These are phyloP conservation scores for Penaeus chinensis DNA, from an alignment of 1,140 invertebrate species.

Conservation along the genomic window DNA sequence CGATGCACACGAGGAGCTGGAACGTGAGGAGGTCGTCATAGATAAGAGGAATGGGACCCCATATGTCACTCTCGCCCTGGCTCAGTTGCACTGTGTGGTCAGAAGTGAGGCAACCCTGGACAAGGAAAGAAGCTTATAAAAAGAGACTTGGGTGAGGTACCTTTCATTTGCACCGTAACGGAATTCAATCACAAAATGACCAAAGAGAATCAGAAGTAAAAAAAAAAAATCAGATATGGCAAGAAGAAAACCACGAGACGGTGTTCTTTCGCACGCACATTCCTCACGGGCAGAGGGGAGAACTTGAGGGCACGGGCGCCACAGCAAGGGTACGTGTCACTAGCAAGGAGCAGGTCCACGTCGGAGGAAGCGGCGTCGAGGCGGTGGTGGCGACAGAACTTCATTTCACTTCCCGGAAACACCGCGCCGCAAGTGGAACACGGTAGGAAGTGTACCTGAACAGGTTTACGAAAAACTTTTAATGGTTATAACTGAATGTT, in stretches of 20 bases:
- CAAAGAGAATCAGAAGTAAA: background rate
- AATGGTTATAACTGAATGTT: no score
- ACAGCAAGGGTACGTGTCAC: slow-evolving; percentile 83
- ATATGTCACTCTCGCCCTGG: slow-evolving; percentile 45
- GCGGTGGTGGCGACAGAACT: slow-evolving; percentile 84
- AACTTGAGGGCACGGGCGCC: slow-evolving; percentile 84
- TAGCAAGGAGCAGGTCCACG: slow-evolving; percentile 69
- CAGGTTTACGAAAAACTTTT: background rate
- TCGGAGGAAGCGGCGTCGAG: slow-evolving; percentile 70
- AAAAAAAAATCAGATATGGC: background rate
- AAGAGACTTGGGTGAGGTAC: background rate
- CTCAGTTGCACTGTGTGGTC: slow-evolving; percentile 63
- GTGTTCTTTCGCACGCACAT: slow-evolving; percentile 42
- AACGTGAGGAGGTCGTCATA: slow-evolving; percentile 64
- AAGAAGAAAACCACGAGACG: background rate
- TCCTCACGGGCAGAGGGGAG: slow-evolving; percentile 72
- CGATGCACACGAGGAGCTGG: slow-evolving; percentile 52
- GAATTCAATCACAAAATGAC: background rate
- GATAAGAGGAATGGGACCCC: slow-evolving; percentile 60
- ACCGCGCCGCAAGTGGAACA: slow-evolving; percentile 80
- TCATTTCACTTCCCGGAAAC: slow-evolving; percentile 80
- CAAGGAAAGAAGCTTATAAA: background rate
- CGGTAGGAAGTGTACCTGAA: slow-evolving; percentile 81
- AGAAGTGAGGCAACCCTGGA: slow-evolving; percentile 57
- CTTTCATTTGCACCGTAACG: background rate